Conservation (phyloP, 1,140 invertebrate species). For the Aphaenogaster rudis region DNA sequence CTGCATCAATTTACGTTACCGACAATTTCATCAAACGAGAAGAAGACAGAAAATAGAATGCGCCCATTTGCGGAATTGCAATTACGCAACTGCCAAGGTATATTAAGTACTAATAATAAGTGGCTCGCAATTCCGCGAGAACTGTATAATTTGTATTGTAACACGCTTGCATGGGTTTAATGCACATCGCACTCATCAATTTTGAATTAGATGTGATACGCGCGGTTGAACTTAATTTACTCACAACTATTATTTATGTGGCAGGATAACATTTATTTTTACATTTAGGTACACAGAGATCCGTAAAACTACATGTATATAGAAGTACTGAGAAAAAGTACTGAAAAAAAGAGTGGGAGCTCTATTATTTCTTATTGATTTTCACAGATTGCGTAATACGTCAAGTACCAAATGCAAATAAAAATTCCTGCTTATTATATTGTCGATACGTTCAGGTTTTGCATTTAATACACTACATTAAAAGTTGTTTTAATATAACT, state of each 20-base stretch:
- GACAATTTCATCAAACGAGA: background rate
- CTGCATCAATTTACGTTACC: constrained; percentile 3
- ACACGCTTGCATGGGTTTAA: constrained; percentile 1
- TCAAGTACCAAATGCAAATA: background rate
- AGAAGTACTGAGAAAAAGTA: background rate
- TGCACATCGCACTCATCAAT: constrained; percentile 6
- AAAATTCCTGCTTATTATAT: constrained; percentile 8
- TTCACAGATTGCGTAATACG: background rate
- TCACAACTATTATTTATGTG: background rate
- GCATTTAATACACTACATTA: background rate
- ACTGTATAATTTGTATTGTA: background rate
- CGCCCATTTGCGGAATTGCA: background rate
- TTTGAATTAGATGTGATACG: background rate
- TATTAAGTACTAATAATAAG: constrained; percentile 30
- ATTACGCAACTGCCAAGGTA: background rate
- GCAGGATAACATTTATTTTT: background rate
- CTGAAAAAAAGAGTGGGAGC: background rate
- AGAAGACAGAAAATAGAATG: background rate
- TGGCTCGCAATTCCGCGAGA: background rate
- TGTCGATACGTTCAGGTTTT: background rate
- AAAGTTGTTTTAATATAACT: background rate
- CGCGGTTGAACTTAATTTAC: constrained; percentile 9
- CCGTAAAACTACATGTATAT: background rate
- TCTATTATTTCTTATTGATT: background rate
- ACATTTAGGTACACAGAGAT: background rate